These are phyloP conservation scores for Antennarius maculatus DNA, from an alignment of 2,797 vertebrate genomes.

Conservation along the genomic window DNA sequence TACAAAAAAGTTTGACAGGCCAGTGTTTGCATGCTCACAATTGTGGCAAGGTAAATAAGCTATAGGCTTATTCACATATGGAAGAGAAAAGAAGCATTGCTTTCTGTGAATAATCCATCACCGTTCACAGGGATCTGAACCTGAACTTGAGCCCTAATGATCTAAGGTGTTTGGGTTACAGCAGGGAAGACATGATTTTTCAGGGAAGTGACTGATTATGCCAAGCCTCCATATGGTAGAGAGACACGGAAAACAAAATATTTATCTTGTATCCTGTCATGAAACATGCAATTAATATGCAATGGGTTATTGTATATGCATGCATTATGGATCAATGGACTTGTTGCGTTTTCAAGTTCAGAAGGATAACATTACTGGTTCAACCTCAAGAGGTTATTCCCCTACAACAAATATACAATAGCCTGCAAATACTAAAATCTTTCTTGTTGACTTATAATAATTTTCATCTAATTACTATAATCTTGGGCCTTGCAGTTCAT, in stretches of 20 bases:
- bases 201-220: slow-evolving; percentile 71
- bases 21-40: slow-evolving; percentile 22
- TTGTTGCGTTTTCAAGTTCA: slow-evolving; percentile 27
- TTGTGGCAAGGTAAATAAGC: slow-evolving; percentile 68
- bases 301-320: slow-evolving; percentile 41
- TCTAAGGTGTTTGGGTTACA: slow-evolving; percentile 71
- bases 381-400: slow-evolving; percentile 20
- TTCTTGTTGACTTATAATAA: slow-evolving; percentile 33
- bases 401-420: slow-evolving; percentile 36
- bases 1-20: slow-evolving; percentile 31
- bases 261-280: slow-evolving; percentile 68
- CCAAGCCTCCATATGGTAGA: slow-evolving; percentile 46
- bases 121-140: slow-evolving; percentile 44
- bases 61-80: slow-evolving; percentile 49
- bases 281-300: slow-evolving; percentile 72
- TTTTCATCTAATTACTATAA: slow-evolving; percentile 58
- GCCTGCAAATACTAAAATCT: neutral
- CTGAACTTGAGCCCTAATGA: slow-evolving; percentile 65
- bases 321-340: slow-evolving; percentile 59
- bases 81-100: slow-evolving; percentile 47
- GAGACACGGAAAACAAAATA: slow-evolving; percentile 63
- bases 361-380: slow-evolving; percentile 24
- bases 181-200: slow-evolving; percentile 73
- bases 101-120: slow-evolving; percentile 72
- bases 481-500: slow-evolving; percentile 46